phyloP scores from a whole-genome alignment of 2,888 invertebrate species.

The Mongoloraphidia duomilia region DNA sequence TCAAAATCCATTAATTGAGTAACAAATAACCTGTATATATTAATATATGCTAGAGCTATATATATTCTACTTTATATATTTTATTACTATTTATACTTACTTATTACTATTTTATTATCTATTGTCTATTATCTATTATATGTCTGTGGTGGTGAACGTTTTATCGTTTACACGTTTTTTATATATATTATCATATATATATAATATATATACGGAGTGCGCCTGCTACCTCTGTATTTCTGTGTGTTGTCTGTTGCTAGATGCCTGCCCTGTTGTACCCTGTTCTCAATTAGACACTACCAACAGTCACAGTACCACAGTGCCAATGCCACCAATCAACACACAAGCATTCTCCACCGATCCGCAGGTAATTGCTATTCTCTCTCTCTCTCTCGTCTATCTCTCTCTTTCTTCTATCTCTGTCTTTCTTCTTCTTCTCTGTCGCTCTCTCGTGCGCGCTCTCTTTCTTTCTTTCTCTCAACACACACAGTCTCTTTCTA shows the following conservation, averaged over 20 bases:
- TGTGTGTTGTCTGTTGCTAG: constrained; percentile 88
- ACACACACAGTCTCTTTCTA: constrained; percentile 8
- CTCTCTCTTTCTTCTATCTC: constrained; percentile 13
- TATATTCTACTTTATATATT: too few relatives aligned
- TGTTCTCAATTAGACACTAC: constrained; percentile 74
- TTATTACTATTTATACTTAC: too few relatives aligned
- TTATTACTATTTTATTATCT: too few relatives aligned
- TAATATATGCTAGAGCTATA: too few relatives aligned
- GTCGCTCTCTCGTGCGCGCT: not conserved
- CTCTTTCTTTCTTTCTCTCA: not conserved
- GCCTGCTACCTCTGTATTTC: constrained; percentile 34
- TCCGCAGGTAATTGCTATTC: constrained; percentile 20
- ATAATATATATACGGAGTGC: constrained; percentile 17
- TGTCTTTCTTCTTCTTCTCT: constrained; percentile 7
- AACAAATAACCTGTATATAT: too few relatives aligned
- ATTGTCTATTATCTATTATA: too few relatives aligned
- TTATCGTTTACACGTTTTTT: too few relatives aligned
- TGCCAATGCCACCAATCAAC: constrained; percentile 36
- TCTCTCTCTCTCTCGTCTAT: constrained; percentile 11
- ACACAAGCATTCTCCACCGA: constrained; percentile 28
- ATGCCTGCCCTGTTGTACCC: constrained; percentile 82
- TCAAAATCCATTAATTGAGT: too few relatives aligned
- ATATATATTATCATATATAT: too few relatives aligned
- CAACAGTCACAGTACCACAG: constrained; percentile 41
- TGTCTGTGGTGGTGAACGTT: too few relatives aligned